Percentiles rank a stretch among this genome's conserved stretches.
These are phyloP conservation scores for Drosophila diplacantha DNA, from an alignment of 2,888 invertebrate genomes.

Conservation along the genomic window DNA sequence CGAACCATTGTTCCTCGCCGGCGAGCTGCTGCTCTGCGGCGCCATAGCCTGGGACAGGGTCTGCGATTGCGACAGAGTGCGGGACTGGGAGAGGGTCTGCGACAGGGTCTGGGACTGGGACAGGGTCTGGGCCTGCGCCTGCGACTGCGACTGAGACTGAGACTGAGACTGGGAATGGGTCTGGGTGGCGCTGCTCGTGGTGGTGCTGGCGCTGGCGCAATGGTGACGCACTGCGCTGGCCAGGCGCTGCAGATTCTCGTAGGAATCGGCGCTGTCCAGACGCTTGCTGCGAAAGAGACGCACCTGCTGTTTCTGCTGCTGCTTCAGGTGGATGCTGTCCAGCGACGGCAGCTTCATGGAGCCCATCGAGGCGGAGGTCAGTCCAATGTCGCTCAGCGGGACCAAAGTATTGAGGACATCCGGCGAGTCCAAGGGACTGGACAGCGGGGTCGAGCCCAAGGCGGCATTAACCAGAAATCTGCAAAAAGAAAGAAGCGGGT, in stretches of 20 bases:
- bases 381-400: conserved; percentile 77
- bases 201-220: conserved; percentile 36
- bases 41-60: conserved; percentile 9
- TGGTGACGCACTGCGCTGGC: conserved; percentile 72
- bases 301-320: conserved; percentile 73
- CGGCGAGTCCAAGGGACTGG: conserved; percentile 90
- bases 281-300: conserved; percentile 75
- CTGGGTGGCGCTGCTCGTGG: conserved; percentile 24
- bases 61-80: conserved; percentile 1
- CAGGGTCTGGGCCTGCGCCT: background rate
- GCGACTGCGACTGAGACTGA: conserved; percentile 9
- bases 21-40: conserved; percentile 38
- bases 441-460: conserved; percentile 86
- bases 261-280: conserved; percentile 72
- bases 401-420: conserved; percentile 80
- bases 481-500: rapidly evolving
- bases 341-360: conserved; percentile 78
- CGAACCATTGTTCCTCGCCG: conserved; percentile 51
- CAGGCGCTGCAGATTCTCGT: conserved; percentile 77
- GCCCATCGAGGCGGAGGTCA: conserved; percentile 76
- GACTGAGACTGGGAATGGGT: conserved; percentile 15
- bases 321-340: conserved; percentile 76
- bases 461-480: conserved; percentile 91
- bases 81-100: conserved; percentile 5
- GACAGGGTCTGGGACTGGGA: conserved; percentile 3